Conservation (phyloP, 2,797 vertebrate genomes). For the Coilia nasus region DNA sequence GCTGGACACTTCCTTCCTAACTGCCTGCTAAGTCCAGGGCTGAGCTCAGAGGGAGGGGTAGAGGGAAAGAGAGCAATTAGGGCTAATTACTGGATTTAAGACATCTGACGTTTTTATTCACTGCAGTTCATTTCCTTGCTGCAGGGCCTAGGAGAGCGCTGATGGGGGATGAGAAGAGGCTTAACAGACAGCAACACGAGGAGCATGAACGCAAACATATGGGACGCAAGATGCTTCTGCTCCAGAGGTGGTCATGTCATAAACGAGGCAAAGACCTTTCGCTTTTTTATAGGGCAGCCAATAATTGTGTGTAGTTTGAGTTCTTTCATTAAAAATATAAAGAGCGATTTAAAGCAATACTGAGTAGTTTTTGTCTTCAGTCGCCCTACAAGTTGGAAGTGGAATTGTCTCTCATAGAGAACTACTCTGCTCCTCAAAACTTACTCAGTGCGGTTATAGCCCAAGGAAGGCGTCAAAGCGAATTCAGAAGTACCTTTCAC, state of each 20-base stretch:
- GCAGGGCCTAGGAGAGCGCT: neutral
- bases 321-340: too few species aligned
- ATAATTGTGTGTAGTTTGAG: neutral
- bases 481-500: too few species aligned
- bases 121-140: neutral
- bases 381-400: too few species aligned
- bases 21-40: too few species aligned
- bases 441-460: too few species aligned
- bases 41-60: neutral
- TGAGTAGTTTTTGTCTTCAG: too few species aligned
- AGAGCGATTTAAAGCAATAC: too few species aligned
- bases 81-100: slow-evolving; percentile 23
- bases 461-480: too few species aligned
- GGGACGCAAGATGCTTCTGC: neutral
- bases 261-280: neutral
- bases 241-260: neutral
- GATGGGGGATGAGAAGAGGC: neutral
- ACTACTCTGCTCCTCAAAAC: too few species aligned
- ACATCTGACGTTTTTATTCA: neutral
- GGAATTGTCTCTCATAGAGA: too few species aligned
- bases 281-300: neutral
- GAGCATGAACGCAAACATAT: neutral
- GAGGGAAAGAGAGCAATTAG: slow-evolving; percentile 31
- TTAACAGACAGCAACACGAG: neutral
- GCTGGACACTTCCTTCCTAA: too few species aligned